Conservation (phyloP, 2,888 invertebrate genomes). For the Pycnomerus fuliginosus region DNA sequence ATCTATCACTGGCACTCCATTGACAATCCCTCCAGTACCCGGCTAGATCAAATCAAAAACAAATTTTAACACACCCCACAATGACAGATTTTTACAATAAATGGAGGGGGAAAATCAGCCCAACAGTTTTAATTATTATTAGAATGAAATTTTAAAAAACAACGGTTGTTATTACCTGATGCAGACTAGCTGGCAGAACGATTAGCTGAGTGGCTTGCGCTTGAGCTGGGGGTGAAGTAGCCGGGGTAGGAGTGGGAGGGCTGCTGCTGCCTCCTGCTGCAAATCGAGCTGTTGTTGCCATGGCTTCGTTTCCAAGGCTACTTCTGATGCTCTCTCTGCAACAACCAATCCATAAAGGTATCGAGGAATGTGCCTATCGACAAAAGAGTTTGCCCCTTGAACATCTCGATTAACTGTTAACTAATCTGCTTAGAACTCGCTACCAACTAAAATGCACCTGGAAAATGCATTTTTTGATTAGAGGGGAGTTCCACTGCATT, state of each 20-base stretch:
- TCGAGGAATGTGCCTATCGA: too few relatives aligned
- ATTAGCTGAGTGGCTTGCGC: constrained; percentile 53
- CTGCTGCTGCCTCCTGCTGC: constrained; percentile 58
- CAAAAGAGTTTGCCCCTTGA: too few relatives aligned
- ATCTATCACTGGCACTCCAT: constrained; percentile 53
- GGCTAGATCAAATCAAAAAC: constrained; percentile 3
- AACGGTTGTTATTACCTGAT: constrained; percentile 47
- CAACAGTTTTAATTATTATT: too few relatives aligned
- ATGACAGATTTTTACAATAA: constrained; percentile 3
- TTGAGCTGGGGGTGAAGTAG: constrained; percentile 51
- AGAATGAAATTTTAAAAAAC: too few relatives aligned
- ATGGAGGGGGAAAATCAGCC: constrained; percentile 5
- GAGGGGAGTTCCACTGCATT: too few relatives aligned
- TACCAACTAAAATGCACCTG: too few relatives aligned
- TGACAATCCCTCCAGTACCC: constrained; percentile 46
- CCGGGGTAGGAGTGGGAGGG: constrained; percentile 51
- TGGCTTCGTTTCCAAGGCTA: constrained; percentile 52
- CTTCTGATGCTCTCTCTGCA: constrained; percentile 48
- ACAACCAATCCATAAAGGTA: constrained; percentile 36
- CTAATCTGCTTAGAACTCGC: too few relatives aligned
- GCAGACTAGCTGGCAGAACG: constrained; percentile 54
- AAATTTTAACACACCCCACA: constrained; percentile 1
- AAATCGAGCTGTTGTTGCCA: constrained; percentile 61
- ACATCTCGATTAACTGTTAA: too few relatives aligned
- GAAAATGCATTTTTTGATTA: too few relatives aligned